Evolutionary conservation across 2,888 invertebrate genomes (phyloP).

Genomic region (Bhutanitis thaidina): DNA sequence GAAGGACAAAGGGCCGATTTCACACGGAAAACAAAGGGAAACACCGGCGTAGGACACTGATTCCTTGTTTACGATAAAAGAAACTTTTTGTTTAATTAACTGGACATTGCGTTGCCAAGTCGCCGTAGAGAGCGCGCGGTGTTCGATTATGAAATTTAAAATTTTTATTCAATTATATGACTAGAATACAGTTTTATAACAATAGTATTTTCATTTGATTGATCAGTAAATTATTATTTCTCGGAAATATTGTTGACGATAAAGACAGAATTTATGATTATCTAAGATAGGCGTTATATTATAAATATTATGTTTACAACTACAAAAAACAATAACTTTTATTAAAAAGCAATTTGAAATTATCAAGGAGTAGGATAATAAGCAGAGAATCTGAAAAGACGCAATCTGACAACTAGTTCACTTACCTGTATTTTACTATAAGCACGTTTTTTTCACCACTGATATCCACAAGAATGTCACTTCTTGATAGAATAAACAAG

Average conservation of each 20-base stretch:
- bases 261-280: not conserved
- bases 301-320: not conserved
- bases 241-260: not conserved
- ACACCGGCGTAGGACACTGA: constrained; percentile 61
- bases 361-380: constrained; percentile 47
- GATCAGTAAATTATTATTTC: not conserved
- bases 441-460: constrained; percentile 58
- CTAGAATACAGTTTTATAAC: constrained; percentile 39
- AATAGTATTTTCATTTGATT: not conserved
- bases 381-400: constrained; percentile 67
- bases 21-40: constrained; percentile 74
- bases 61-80: constrained; percentile 46
- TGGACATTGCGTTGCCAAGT: constrained; percentile 64
- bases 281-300: not conserved
- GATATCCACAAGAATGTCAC: constrained; percentile 67
- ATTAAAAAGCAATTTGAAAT: constrained; percentile 47
- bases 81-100: constrained; percentile 48
- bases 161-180: constrained; percentile 36
- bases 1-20: constrained; percentile 75
- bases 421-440: constrained; percentile 72
- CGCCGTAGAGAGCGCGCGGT: constrained; percentile 54
- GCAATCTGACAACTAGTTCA: constrained; percentile 71
- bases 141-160: constrained; percentile 60
- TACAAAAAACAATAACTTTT: constrained; percentile 16
- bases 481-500: constrained; percentile 51